These are phyloP conservation scores for Dromococcyx pavoninus DNA, from an alignment of 2,797 vertebrate species.

Conservation along the genomic window DNA sequence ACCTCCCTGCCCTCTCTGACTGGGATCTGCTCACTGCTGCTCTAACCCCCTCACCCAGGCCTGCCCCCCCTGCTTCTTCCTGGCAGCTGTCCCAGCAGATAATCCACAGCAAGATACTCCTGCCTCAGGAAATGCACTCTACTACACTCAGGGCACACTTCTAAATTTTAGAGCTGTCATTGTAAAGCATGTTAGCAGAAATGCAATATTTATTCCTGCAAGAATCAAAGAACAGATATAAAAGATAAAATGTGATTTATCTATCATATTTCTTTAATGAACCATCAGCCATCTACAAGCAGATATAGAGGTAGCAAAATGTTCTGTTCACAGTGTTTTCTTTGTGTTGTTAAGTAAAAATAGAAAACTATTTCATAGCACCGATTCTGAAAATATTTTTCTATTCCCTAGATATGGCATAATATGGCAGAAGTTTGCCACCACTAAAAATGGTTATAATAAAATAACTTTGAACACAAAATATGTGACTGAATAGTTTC, in stretches of 20 bases:
- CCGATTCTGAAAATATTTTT: background rate
- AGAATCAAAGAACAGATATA: background rate
- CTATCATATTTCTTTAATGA: background rate
- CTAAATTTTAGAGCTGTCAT: background rate
- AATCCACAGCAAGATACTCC: background rate
- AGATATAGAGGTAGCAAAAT: background rate
- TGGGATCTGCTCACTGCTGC: background rate
- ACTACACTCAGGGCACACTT: background rate
- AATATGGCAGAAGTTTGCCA: background rate
- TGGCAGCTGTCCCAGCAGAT: background rate
- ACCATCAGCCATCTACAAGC: background rate
- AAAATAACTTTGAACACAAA: background rate
- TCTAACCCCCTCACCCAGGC: background rate
- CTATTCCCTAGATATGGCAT: background rate
- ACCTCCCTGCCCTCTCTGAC: too few species aligned
- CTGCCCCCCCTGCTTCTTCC: background rate
- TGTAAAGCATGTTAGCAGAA: background rate
- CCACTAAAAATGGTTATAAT: background rate
- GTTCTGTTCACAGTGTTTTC: background rate
- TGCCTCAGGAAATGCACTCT: background rate
- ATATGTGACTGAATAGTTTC: background rate
- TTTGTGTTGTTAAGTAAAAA: background rate
- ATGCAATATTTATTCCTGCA: background rate
- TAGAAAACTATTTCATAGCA: background rate
- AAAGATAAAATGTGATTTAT: background rate